Evolutionary conservation across 2,113 vertebrate genomes (phyloP).

Genomic region (Triplophysa siluroides): DNA sequence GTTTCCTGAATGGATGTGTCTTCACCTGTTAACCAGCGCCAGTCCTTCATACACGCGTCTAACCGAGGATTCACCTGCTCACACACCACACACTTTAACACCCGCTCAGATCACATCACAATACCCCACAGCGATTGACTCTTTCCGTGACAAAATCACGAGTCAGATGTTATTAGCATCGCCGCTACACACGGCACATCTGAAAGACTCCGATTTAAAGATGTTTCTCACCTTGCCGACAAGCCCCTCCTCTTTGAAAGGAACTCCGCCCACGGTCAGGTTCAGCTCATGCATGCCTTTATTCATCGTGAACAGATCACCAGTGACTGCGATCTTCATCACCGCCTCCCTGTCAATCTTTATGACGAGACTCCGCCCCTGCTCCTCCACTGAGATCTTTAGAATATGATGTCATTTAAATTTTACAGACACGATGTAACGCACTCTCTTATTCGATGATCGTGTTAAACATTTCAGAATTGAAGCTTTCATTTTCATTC

Average conservation of each 20-base stretch:
- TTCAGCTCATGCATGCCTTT: slow-evolving; percentile 91
- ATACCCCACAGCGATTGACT: no score
- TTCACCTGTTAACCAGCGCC: slow-evolving; percentile 91
- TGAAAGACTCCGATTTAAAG: background rate
- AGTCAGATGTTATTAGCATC: no score
- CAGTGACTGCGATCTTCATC: slow-evolving; percentile 94
- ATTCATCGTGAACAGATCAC: slow-evolving; percentile 84
- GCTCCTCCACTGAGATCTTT: slow-evolving; percentile 94
- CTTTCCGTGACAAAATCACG: no score
- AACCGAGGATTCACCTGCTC: slow-evolving; percentile 89
- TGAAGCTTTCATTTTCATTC: background rate
- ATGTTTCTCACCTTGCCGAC: slow-evolving; percentile 80
- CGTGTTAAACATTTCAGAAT: no score
- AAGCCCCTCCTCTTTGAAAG: slow-evolving; percentile 83
- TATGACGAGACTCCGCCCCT: slow-evolving; percentile 86
- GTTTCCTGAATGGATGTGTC: slow-evolving; percentile 89
- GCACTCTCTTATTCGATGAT: no score
- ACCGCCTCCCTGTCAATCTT: slow-evolving; percentile 95
- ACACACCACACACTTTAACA: background rate
- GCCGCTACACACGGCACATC: no score
- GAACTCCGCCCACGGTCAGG: slow-evolving; percentile 92
- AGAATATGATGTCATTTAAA: no score
- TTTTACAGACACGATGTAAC: background rate
- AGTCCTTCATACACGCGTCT: slow-evolving; percentile 91
- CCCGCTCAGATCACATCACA: no score